A percentile compares a stretch with the other conserved stretches of the same genome.
These are phyloP conservation scores for Lipotes vexillifer DNA, from an alignment of 2,113 vertebrate species.

Conservation along the genomic window DNA sequence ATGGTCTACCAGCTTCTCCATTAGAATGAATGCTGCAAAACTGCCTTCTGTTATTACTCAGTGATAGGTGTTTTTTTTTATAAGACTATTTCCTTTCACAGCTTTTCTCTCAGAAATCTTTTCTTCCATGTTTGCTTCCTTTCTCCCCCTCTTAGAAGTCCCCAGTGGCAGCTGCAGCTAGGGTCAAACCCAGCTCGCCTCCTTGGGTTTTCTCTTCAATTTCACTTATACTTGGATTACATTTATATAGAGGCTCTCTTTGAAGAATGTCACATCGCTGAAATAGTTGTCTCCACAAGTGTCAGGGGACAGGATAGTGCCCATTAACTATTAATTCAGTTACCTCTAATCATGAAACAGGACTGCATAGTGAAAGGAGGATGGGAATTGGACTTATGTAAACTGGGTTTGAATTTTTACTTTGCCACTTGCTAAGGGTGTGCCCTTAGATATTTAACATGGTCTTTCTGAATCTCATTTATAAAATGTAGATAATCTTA, in stretches of 20 bases:
- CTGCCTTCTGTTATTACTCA: background rate
- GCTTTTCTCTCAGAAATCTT: background rate
- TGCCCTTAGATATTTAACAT: background rate
- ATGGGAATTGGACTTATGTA: background rate
- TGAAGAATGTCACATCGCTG: background rate
- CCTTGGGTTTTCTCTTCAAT: background rate
- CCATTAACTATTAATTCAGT: background rate
- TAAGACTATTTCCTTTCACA: background rate
- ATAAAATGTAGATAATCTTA: background rate
- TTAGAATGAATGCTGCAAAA: background rate
- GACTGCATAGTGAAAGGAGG: background rate
- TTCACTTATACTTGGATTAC: background rate
- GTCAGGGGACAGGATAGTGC: background rate
- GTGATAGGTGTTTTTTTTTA: background rate
- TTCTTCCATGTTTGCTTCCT: background rate
- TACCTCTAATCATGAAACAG: background rate
- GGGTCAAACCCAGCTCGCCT: background rate
- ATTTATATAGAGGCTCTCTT: background rate
- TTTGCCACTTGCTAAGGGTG: background rate
- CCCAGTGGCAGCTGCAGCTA: background rate
- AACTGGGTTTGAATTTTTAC: conserved; percentile 2
- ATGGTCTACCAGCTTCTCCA: background rate
- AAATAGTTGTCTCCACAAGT: background rate
- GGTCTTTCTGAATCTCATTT: background rate
- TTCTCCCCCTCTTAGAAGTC: background rate